phyloP scores from a whole-genome alignment of 2,113 vertebrate genomes.

The Macrotus californicus region DNA sequence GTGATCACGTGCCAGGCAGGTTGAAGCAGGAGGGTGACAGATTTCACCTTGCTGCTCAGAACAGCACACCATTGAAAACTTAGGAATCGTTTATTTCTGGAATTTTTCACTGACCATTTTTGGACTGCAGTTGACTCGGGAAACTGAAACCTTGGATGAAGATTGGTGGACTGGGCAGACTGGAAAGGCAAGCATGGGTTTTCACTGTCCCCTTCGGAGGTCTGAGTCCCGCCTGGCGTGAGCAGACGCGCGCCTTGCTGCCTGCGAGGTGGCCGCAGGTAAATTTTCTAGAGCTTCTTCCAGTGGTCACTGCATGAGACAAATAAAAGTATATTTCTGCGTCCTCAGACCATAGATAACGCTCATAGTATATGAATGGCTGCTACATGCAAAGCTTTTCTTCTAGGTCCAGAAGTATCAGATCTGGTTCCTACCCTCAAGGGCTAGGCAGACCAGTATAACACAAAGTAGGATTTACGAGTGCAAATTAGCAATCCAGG shows the following conservation, averaged over 20 bases:
- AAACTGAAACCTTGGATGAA: not conserved
- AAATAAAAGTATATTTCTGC: rapidly evolving
- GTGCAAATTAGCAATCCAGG: rapidly evolving
- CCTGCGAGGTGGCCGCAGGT: not conserved
- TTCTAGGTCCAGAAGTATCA: not conserved
- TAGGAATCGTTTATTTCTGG: not conserved
- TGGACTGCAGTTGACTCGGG: not conserved
- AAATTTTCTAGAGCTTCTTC: no score
- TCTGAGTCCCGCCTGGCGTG: not conserved
- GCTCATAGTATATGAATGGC: rapidly evolving
- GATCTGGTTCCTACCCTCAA: not conserved
- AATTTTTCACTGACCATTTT: not conserved
- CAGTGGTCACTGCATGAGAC: no score
- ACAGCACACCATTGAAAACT: not conserved
- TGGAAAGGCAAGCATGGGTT: not conserved
- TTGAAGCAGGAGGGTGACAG: not conserved
- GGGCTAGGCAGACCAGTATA: rapidly evolving
- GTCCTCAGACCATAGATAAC: rapidly evolving
- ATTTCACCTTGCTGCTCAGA: not conserved
- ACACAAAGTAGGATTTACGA: rapidly evolving
- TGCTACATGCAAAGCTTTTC: not conserved
- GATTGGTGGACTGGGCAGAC: not conserved
- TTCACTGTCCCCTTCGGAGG: not conserved
- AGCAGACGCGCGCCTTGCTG: not conserved
- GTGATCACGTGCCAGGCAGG: not conserved